Base-by-base conservation (phyloP, 2,888 invertebrate species). In the Tetropium fuscum region DNA sequence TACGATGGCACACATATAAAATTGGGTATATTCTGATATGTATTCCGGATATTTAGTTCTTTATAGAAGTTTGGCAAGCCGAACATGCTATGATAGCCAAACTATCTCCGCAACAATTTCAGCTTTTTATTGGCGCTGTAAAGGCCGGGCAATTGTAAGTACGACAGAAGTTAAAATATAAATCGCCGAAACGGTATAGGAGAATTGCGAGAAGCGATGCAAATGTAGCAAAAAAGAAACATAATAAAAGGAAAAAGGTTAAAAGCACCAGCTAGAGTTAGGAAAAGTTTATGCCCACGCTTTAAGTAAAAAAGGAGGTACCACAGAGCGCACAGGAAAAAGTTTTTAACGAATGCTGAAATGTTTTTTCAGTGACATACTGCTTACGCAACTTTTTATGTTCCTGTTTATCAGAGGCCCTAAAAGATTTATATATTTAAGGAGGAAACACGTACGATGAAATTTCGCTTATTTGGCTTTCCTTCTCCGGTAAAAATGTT, bases 391-490 rank as follows among this genome's bases (percentile, higher is more conserved):
- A 67, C 58, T 73, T 74, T 73, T 74, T 74, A 74, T 72, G 70
- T 74, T 74, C 73, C 72, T 74, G 74, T 74, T 74, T 74, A 72
- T 70, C 64, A 57, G 58, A 49, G 69, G 70, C 53, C 66, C 58
- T 27, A 34, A 44, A 55, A 54, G 60, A 67, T 67, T 64, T 67
- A 67, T 67, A 51, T 38, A 44, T 65, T 60, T 54, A 63, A 60
- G 41, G 32, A 53, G 48, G 36, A 44, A 34, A 53, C 30, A 32
- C 51, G 48, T 43, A 53, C 41, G 38, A 44, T 30, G 10, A 45
- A 32, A 53, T 44, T 45, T 38, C 53, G 36, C 40, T 48, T 41
- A 34, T 47, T 48, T 45, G 15, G 56, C 18, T 36, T 45, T 34
- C 34, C 15, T 13, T 34, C 13, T 8, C 6, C 8, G 8, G 15